Evolutionary conservation across 2,113 vertebrate species (phyloP).

Genomic region (Tyrannus savana): DNA sequence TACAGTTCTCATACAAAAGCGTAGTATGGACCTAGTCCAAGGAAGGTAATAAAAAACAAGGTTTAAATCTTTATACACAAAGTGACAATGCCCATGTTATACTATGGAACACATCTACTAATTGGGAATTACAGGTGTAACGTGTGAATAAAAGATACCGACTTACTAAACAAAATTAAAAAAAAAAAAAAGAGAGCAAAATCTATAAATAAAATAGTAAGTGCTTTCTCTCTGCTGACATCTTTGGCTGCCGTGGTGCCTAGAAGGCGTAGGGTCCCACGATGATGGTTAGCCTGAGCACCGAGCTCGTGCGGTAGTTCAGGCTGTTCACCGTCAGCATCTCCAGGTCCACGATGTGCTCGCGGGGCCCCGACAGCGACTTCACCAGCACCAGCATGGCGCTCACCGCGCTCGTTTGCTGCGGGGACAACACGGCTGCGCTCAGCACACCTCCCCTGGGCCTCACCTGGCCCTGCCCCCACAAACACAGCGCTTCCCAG

Average conservation of each 20-base stretch:
- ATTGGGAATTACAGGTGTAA: conserved; percentile 69
- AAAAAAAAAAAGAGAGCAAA: conserved; percentile 45
- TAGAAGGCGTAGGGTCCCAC: conserved; percentile 93
- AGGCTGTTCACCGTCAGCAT: conserved; percentile 94
- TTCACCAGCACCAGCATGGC: conserved; percentile 97
- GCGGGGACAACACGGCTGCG: conserved; percentile 31
- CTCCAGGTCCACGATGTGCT: conserved; percentile 95
- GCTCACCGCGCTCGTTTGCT: conserved; percentile 91
- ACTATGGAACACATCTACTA: conserved; percentile 71
- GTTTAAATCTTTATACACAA: conserved; percentile 76
- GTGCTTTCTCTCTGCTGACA: conserved; percentile 72
- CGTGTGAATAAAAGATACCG: conserved; percentile 68
- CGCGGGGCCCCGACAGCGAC: conserved; percentile 87
- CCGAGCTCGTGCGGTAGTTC: conserved; percentile 91
- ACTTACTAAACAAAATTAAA: conserved; percentile 68
- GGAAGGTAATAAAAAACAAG: conserved; percentile 65
- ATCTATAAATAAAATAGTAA: conserved; percentile 84
- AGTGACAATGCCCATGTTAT: conserved; percentile 78
- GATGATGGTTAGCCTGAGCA: conserved; percentile 93
- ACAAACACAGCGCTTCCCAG: not conserved
- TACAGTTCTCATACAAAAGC: conserved; percentile 61
- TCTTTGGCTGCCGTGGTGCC: conserved; percentile 73
- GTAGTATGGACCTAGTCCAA: conserved; percentile 68
- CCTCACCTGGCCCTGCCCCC: not conserved
- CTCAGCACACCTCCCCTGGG: too few species aligned